Evolutionary conservation across 2,888 invertebrate species (phyloP).

Genomic region (Entomobrya multifasciata): DNA sequence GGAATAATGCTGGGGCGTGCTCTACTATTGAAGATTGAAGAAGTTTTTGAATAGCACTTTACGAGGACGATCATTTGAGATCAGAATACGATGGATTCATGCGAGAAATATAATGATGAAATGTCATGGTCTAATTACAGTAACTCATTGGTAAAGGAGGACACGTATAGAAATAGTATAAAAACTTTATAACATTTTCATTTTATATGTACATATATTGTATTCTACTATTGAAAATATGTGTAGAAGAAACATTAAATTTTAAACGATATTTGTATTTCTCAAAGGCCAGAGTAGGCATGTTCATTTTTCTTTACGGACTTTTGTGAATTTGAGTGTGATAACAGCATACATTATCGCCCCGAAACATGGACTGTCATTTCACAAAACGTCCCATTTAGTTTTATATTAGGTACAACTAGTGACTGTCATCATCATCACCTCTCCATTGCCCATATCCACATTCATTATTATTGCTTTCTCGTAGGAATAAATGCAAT

Average conservation of each 20-base stretch:
- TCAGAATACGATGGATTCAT: constrained; percentile 36
- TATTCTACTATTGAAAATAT: too few species aligned
- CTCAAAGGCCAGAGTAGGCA: too few species aligned
- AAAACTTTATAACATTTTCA: too few species aligned
- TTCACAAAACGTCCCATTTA: too few species aligned
- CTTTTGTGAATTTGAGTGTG: not conserved
- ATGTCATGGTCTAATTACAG: constrained; percentile 28
- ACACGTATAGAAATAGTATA: too few species aligned
- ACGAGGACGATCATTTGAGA: too few species aligned
- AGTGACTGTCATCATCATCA: not conserved
- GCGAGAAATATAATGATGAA: constrained; percentile 33
- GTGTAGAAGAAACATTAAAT: not conserved
- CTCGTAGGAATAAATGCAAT: not conserved
- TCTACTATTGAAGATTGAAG: too few species aligned
- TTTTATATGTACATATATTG: too few species aligned
- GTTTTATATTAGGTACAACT: too few species aligned
- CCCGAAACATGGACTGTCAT: not conserved
- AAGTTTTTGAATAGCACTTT: too few species aligned
- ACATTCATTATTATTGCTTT: not conserved
- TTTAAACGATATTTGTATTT: not conserved
- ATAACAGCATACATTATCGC: not conserved
- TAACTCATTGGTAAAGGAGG: not conserved
- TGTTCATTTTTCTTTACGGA: not conserved
- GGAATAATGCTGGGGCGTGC: too few species aligned
- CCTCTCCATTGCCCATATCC: not conserved